Conservation (phyloP, 2,888 invertebrate genomes). For the Nomada lathburiana region DNA sequence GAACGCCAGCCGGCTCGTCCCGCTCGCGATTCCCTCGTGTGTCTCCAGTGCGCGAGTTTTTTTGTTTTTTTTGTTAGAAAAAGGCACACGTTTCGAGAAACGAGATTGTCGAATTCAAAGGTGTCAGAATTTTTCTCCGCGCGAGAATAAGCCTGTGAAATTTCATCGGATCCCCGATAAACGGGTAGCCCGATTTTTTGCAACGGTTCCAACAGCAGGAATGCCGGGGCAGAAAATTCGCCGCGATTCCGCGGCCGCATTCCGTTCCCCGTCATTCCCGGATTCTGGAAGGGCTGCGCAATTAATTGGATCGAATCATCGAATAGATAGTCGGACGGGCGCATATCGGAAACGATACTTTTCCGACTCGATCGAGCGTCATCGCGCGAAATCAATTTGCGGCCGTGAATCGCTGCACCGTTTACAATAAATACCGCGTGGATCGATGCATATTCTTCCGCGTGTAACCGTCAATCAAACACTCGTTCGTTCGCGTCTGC, state of each 20-base stretch:
- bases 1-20: conserved; percentile 44
- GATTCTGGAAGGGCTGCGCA: conserved; percentile 1
- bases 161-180: not conserved
- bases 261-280: not conserved
- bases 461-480: conserved; percentile 32
- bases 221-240: conserved; percentile 15
- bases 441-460: conserved; percentile 50
- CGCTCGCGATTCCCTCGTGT: conserved; percentile 31
- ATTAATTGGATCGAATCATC: conserved; percentile 52
- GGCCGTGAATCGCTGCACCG: conserved; percentile 37
- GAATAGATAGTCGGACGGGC: not conserved
- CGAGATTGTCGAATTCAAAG: no score
- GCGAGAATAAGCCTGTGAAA: no score
- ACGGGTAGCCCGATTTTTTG: not conserved
- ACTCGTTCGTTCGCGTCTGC: conserved; percentile 27
- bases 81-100: no score
- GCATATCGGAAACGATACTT: conserved; percentile 23
- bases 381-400: conserved; percentile 49
- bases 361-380: conserved; percentile 32
- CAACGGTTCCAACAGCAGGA: not conserved
- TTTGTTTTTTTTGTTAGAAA: conserved; percentile 17
- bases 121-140: no score
- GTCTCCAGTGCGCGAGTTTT: conserved; percentile 9
- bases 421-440: conserved; percentile 51
- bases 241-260: not conserved